These are phyloP conservation scores for Nerophis ophidion DNA, from an alignment of 2,113 vertebrate species.

Conservation along the genomic window DNA sequence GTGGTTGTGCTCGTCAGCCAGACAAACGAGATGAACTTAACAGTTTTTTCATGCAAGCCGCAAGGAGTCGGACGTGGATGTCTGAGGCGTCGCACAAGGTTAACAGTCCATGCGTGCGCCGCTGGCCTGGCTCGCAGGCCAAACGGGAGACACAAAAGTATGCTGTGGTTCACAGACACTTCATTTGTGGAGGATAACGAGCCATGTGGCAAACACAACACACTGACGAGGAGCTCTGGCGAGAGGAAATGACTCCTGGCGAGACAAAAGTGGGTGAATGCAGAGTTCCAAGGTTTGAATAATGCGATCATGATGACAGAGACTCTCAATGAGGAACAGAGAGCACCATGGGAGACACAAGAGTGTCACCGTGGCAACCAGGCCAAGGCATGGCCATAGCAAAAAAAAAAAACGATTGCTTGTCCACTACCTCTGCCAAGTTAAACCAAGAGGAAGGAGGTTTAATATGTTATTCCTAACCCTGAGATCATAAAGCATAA, in stretches of 20 bases:
- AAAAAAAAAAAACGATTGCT: background rate
- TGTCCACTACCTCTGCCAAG: background rate
- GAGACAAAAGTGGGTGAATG: background rate
- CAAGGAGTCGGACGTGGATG: background rate
- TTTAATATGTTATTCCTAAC: background rate
- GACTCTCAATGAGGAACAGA: background rate
- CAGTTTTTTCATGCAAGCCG: background rate
- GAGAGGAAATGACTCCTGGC: background rate
- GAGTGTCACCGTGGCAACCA: background rate
- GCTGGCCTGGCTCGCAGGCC: background rate
- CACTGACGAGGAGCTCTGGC: background rate
- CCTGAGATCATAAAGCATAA: no score
- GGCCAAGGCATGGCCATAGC: background rate
- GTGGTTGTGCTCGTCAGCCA: conserved; percentile 16
- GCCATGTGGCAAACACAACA: background rate
- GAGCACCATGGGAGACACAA: background rate
- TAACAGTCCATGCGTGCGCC: no score
- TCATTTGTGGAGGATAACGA: background rate
- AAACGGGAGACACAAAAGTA: background rate
- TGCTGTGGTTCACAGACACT: background rate
- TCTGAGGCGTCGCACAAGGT: background rate
- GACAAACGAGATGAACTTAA: conserved; percentile 46
- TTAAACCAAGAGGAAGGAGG: background rate
- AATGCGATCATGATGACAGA: background rate
- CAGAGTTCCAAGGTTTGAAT: conserved; percentile 4